Conservation (phyloP, 2,797 vertebrate genomes). For the Xerus rutilus region DNA sequence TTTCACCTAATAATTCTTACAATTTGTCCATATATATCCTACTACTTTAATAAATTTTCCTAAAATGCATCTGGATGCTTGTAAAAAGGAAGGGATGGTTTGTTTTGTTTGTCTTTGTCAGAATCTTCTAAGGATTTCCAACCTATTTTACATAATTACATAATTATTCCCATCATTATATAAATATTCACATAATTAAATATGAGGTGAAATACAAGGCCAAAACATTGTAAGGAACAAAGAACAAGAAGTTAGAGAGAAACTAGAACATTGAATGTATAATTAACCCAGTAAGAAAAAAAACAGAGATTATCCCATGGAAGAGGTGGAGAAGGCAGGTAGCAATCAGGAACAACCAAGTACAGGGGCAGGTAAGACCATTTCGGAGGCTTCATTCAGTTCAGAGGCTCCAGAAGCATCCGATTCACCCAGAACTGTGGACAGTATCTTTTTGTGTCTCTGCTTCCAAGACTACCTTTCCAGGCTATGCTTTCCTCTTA, state of each 20-base stretch:
- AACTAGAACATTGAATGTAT: not conserved
- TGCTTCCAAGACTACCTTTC: not conserved
- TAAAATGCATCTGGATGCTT: not conserved
- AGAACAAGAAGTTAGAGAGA: not conserved
- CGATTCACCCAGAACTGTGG: not conserved
- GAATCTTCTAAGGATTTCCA: not conserved
- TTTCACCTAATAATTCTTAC: not conserved
- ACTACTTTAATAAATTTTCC: not conserved
- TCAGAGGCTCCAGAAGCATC: not conserved
- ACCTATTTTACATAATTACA: not conserved
- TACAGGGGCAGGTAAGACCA: not conserved
- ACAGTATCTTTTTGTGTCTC: not conserved
- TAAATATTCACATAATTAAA: not conserved
- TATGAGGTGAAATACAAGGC: not conserved
- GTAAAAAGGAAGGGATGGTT: not conserved
- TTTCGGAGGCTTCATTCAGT: not conserved
- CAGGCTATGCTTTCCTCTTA: not conserved
- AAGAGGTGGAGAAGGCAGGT: not conserved
- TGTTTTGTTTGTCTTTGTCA: not conserved
- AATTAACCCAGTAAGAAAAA: not conserved
- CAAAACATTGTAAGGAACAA: not conserved
- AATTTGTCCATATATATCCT: not conserved
- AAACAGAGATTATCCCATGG: not conserved
- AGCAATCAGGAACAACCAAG: not conserved
- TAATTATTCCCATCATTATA: not conserved